phyloP scores from a whole-genome alignment of 2,888 invertebrate species.

The Drosophila flavopinicola region DNA sequence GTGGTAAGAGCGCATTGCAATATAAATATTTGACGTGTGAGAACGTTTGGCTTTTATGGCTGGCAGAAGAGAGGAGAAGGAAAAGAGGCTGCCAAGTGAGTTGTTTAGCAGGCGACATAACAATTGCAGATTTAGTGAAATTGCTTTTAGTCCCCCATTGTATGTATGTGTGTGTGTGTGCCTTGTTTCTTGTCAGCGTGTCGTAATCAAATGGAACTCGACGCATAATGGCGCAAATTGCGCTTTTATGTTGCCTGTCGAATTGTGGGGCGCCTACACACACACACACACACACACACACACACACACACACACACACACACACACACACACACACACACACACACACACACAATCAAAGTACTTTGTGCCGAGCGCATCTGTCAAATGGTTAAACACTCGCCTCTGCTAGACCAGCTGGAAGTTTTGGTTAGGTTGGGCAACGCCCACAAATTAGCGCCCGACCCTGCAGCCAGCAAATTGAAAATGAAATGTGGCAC shows the following conservation, averaged over 20 bases:
- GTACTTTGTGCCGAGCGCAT: conserved; percentile 46
- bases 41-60: conserved; percentile 70
- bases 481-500: conserved; percentile 73
- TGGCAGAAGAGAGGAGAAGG: conserved; percentile 26
- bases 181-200: conserved; percentile 59
- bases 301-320: no score
- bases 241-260: conserved; percentile 76
- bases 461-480: conserved; percentile 38
- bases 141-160: conserved; percentile 66
- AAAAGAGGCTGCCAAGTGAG: conserved; percentile 49
- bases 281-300: no score
- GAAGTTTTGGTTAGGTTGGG: no score
- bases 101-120: conserved; percentile 77
- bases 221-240: conserved; percentile 76
- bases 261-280: conserved; percentile 37
- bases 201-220: conserved; percentile 76
- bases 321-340: no score
- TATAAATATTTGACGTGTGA: conserved; percentile 78
- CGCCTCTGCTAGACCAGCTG: conserved; percentile 43
- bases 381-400: conserved; percentile 67
- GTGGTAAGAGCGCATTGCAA: conserved; percentile 51
- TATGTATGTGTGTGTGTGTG: conserved; percentile 26
- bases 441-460: conserved; percentile 62
- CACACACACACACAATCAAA: no score
- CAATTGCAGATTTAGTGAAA: conserved; percentile 78